Evolutionary conservation across 2,113 vertebrate species (phyloP).

Genomic region (Strigops habroptila): DNA sequence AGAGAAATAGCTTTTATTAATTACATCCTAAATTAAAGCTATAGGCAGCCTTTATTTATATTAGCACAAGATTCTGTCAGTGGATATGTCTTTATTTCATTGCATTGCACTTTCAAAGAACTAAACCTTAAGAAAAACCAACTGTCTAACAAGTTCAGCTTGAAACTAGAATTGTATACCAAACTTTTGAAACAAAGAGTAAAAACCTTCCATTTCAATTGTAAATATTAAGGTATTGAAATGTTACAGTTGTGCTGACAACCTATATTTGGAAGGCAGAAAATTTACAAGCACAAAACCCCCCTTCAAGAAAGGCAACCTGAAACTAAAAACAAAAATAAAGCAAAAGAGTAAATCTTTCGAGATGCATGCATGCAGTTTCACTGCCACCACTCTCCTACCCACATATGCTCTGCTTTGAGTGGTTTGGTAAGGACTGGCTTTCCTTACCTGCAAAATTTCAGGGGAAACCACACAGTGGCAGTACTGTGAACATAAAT

Average conservation of each 20-base stretch:
- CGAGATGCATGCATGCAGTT: background rate
- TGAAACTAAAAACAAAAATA: background rate
- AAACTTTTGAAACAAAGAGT: background rate
- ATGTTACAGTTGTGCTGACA: background rate
- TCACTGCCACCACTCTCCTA: background rate
- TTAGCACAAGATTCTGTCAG: background rate
- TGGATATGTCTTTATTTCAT: background rate
- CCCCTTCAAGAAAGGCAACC: background rate
- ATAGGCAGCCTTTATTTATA: background rate
- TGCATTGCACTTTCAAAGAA: background rate
- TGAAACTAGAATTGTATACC: background rate
- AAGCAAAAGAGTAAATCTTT: background rate
- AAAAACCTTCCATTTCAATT: background rate
- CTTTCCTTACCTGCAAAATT: slow-evolving; percentile 9
- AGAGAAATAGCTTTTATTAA: slow-evolving; percentile 28
- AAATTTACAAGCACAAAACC: background rate
- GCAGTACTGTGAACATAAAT: slow-evolving; percentile 53
- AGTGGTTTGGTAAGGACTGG: background rate
- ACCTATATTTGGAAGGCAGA: background rate
- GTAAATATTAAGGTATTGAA: background rate
- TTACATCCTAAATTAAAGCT: background rate
- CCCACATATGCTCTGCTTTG: background rate
- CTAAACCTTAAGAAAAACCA: background rate
- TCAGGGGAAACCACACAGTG: slow-evolving; percentile 52
- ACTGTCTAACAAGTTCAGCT: background rate